These are phyloP conservation scores for Macroramphosus scolopax DNA, from an alignment of 2,797 vertebrate genomes.

Conservation along the genomic window DNA sequence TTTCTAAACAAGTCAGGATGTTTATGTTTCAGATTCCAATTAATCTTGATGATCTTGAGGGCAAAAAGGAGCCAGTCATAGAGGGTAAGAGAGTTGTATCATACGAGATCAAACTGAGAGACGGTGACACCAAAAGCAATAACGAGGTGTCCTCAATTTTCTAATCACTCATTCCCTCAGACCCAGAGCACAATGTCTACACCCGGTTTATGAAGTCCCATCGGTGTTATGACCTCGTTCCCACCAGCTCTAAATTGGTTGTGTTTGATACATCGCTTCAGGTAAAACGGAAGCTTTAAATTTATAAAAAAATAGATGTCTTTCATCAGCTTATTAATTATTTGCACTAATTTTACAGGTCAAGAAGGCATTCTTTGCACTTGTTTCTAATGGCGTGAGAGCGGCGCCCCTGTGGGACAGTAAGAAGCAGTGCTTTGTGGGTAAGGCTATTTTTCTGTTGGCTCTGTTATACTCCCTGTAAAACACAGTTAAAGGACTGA, in stretches of 20 bases:
- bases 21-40: constrained; percentile 72
- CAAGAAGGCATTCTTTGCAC: constrained; percentile 97
- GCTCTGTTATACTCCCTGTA: not conserved
- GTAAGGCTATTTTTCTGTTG: constrained; percentile 71
- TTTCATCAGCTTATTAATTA: not conserved
- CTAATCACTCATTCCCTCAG: constrained; percentile 55
- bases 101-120: not conserved
- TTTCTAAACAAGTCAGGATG: not conserved
- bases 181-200: constrained; percentile 86
- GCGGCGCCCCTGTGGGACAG: constrained; percentile 97
- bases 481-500: not conserved
- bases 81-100: constrained; percentile 68
- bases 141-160: not conserved
- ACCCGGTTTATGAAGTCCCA: constrained; percentile 96
- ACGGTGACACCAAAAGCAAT: not conserved
- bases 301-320: not conserved
- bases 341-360: constrained; percentile 75
- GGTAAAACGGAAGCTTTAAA: constrained; percentile 69
- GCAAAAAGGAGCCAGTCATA: constrained; percentile 70
- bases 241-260: constrained; percentile 96
- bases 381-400: constrained; percentile 95
- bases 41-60: constrained; percentile 75
- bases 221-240: constrained; percentile 95
- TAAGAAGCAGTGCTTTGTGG: constrained; percentile 96
- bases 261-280: constrained; percentile 97